These are phyloP conservation scores for Tenualosa thibaudeaui DNA, from an alignment of 2,797 vertebrate genomes.

Conservation along the genomic window DNA sequence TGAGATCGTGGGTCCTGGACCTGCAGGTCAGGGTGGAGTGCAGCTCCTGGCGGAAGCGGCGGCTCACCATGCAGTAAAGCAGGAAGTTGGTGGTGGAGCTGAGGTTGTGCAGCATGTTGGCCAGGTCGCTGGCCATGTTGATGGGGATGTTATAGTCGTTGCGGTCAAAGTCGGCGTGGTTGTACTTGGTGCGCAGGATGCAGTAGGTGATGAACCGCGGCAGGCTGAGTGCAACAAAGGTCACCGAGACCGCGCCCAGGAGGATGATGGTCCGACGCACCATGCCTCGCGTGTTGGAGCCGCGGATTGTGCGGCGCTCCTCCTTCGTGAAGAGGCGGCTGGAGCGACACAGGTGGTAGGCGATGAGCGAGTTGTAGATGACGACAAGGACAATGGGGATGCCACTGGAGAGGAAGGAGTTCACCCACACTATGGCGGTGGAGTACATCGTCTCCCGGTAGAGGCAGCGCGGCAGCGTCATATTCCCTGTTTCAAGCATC, in stretches of 20 bases:
- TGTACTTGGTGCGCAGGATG: slow-evolving; percentile 76
- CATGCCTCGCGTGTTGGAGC: slow-evolving; percentile 57
- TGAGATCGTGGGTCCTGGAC: slow-evolving; percentile 37
- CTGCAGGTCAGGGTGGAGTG: slow-evolving; percentile 56
- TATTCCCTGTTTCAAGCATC: slow-evolving; percentile 55
- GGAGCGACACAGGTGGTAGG: slow-evolving; percentile 60
- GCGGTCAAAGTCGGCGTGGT: slow-evolving; percentile 66
- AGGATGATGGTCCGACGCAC: slow-evolving; percentile 71
- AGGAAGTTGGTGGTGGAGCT: slow-evolving; percentile 80
- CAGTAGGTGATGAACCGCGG: slow-evolving; percentile 79
- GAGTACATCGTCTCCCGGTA: slow-evolving; percentile 66
- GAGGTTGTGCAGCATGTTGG: slow-evolving; percentile 82
- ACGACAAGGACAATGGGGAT: slow-evolving; percentile 73
- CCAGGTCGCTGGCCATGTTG: slow-evolving; percentile 70
- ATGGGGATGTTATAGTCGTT: slow-evolving; percentile 72
- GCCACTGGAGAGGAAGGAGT: slow-evolving; percentile 73
- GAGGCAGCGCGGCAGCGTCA: slow-evolving; percentile 61
- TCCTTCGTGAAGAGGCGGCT: slow-evolving; percentile 74
- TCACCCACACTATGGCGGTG: slow-evolving; percentile 73
- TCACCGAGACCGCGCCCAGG: slow-evolving; percentile 67
- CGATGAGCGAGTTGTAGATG: slow-evolving; percentile 75
- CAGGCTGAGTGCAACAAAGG: slow-evolving; percentile 72
- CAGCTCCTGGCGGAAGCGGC: slow-evolving; percentile 70
- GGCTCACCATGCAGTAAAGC: slow-evolving; percentile 78
- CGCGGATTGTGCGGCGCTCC: slow-evolving; percentile 63